Conservation (phyloP, 30 jellyfish, hydroid and myxozoan species). For the Cassiopea andromeda region DNA sequence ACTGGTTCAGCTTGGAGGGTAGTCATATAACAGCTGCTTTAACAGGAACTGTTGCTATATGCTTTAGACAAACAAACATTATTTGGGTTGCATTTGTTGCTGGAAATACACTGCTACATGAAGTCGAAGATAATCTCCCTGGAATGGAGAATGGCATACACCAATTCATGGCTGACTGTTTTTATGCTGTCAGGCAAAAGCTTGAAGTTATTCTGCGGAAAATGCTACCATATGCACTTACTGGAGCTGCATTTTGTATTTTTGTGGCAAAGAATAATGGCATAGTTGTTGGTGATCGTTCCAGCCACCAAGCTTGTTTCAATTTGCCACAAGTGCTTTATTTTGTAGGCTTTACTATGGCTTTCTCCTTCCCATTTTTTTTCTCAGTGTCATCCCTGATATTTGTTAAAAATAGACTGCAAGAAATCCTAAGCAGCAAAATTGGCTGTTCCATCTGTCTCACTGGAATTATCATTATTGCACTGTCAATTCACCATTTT, state of each 20-base stretch:
- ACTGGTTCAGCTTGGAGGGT: conserved; percentile 60
- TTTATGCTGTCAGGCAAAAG: conserved; percentile 21
- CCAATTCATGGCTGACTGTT: background rate
- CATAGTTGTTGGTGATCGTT: conserved; percentile 96
- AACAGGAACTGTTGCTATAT: conserved; percentile 80
- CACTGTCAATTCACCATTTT: conserved; percentile 20
- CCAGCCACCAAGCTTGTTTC: conserved; percentile 88
- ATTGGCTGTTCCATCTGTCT: background rate
- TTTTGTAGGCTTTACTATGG: conserved; percentile 72
- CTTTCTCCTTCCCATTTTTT: conserved; percentile 60
- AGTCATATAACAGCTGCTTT: conserved; percentile 72
- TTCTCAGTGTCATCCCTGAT: conserved; percentile 25
- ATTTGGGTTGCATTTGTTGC: conserved; percentile 91
- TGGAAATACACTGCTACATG: conserved; percentile 43
- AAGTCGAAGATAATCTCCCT: conserved; percentile 30
- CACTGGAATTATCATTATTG: conserved; percentile 2
- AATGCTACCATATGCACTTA: conserved; percentile 63
- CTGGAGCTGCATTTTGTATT: conserved; percentile 66
- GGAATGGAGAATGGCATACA: conserved; percentile 7
- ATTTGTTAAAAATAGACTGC: background rate
- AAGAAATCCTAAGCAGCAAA: conserved; percentile 6
- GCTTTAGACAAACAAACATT: conserved; percentile 95
- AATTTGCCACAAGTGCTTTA: conserved; percentile 88
- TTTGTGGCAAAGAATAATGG: conserved; percentile 85
- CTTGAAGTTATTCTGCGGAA: conserved; percentile 2